Evolutionary conservation across 2,797 vertebrate genomes (phyloP).

Genomic region (Lutjanus argentimaculatus): DNA sequence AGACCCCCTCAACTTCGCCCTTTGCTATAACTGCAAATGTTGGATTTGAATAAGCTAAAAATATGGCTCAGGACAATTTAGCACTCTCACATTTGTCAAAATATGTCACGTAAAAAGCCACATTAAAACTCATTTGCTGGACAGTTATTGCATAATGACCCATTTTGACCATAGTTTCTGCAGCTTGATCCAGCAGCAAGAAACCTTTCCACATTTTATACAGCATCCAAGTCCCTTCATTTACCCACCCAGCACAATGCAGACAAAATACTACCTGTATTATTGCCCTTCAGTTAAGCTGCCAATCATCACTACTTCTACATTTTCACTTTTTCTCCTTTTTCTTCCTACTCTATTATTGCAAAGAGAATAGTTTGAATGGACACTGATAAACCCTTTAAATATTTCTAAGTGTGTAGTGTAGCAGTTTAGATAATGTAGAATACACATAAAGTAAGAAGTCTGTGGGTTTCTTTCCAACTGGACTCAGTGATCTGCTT

Average conservation of each 20-base stretch:
- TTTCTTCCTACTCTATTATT: slow-evolving; percentile 25
- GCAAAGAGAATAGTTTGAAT: background rate
- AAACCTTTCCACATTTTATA: background rate
- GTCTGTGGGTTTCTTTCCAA: slow-evolving; percentile 1
- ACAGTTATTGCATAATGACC: background rate
- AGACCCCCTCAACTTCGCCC: background rate
- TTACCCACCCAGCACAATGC: slow-evolving; percentile 4
- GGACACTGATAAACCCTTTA: background rate
- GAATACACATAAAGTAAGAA: background rate
- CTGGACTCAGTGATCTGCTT: slow-evolving; percentile 8
- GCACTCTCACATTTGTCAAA: background rate
- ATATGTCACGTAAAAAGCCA: background rate
- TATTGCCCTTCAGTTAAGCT: slow-evolving; percentile 13
- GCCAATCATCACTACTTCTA: slow-evolving; percentile 28
- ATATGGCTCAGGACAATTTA: background rate
- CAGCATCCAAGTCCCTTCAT: background rate
- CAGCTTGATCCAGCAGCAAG: background rate
- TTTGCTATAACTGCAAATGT: background rate
- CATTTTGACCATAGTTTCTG: background rate
- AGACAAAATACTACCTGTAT: slow-evolving; percentile 14
- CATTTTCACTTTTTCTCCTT: slow-evolving; percentile 3
- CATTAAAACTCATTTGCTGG: background rate
- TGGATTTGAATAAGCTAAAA: background rate
- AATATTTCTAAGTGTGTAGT: background rate
- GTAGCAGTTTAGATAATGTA: background rate